A percentile compares a stretch with the other conserved stretches of the same genome.
phyloP scores from a whole-genome alignment of 2,797 vertebrate genomes.

The Nasua narica region DNA sequence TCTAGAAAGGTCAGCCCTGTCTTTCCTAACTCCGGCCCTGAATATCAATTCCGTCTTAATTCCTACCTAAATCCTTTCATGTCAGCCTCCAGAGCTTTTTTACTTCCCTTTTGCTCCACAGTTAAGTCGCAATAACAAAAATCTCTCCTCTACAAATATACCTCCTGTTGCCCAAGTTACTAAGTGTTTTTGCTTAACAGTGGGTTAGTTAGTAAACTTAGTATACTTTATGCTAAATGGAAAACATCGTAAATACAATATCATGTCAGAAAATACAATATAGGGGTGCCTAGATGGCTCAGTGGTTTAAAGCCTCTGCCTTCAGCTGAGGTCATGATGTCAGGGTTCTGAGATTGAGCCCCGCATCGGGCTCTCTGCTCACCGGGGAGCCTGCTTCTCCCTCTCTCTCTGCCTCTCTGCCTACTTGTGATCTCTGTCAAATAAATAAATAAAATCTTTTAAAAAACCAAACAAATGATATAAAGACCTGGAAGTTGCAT shows the following conservation, averaged over 20 bases:
- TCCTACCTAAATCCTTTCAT: not conserved
- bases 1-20: not conserved
- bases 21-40: not conserved
- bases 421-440: no score
- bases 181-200: not conserved
- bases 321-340: no score
- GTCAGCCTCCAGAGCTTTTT: not conserved
- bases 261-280: not conserved
- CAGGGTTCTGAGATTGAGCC: no score
- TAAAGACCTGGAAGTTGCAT: not conserved
- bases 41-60: not conserved
- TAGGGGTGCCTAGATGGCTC: no score
- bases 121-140: slow-evolving; percentile 17
- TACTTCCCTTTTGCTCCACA: not conserved
- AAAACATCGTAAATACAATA: not conserved
- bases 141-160: not conserved
- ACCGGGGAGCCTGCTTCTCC: no score
- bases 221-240: not conserved
- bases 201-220: not conserved
- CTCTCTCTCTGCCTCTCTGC: no score
- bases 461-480: not conserved
- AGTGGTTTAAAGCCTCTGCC: no score
- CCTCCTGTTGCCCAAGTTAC: not conserved
- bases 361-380: no score
- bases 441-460: no score